Evolutionary conservation across 2,113 vertebrate genomes (phyloP), one percentile per base, ranked within the genome.

Genomic region (Ophiodon elongatus): DNA sequence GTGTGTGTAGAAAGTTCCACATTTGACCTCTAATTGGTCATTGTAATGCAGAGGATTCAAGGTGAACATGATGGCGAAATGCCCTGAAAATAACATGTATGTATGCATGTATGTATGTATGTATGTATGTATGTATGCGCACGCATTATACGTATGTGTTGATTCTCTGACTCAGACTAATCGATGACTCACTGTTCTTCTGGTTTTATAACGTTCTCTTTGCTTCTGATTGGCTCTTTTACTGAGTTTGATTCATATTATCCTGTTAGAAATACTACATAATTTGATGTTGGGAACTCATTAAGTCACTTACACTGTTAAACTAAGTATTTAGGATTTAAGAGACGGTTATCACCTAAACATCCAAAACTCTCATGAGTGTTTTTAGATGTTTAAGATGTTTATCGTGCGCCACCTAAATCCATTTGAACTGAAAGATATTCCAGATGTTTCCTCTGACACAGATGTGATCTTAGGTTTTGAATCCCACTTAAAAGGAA

Each of bases 381-480:
- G 31, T 59, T 74, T 80, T 82, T 37, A 31, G 25, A 66, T 79
- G 4, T 80, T 79, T 45, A 21, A 31, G 25, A 66, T 79, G 4
- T 80, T 79, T 45, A 21, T 76, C 4, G 0, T 13, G 23, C 37
- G 69, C n/a, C 52, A 67, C 72, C 64, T 72, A 27, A 57, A n/a
- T 45, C 68, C 37, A 52, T 52, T 5, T 67, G 54, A 62, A 13
- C 41, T 62, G 6, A 72, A 76, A 80, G 25, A 80, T 64, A 33
- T 85, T 88, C 56, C 86, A 84, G 78, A 88, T 86, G 85, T 79
- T 89, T 82, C 57, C 74, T 52, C 45, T 45, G 68, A 80, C 73
- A 64, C 65, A 73, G 70, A 68, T 85, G 66, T 41, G 33, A 66
- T 75, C 54, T 31, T 41, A 73, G 65, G 64, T 71, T 66, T 47